Evolutionary conservation across 2,888 invertebrate genomes (phyloP), one percentile per base, ranked within the genome.

Genomic region (Macrostomum cliftonense): DNA sequence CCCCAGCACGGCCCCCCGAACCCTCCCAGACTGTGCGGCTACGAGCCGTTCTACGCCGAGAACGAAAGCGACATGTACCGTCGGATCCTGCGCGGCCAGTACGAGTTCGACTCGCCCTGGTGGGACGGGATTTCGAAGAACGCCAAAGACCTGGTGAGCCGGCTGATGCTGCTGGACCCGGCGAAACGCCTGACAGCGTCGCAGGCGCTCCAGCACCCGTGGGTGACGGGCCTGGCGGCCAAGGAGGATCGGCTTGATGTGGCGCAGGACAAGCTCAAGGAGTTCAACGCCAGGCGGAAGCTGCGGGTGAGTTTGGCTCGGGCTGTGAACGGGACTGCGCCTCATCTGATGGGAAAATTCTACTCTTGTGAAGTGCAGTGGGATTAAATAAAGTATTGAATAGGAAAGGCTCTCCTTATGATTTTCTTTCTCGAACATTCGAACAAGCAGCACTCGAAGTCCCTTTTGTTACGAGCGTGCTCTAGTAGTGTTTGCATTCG

Each of bases 1-100:
- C 28, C 9, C 5, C 4, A 7, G 28, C 9, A 4, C 4, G 28
- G 4, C 9, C 28, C 28, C 28, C 4, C 28, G 28, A 28, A 28
- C 28, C 28, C 5, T 7, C 28, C 28, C 28, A 28, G 28, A 9
- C 53, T 67, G 45, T 63, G 65, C 57, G 68, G 68, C 2, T 69
- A 67, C 57, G 69, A 69, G 50, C 69, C 69, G 36, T 69, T 69
- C 55, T 62, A 61, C 48, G 58, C 55, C 44, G 64, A 67, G n/a
- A 56, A 57, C 36, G 65, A 69, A 17, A 43, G 47, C 36, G 50
- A 53, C n/a, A 62, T 65, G 59, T 69, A 60, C 57, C 64, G 63
- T 49, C 63, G 59, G 45, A 67, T 69, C 28, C 49, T 69, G 37
- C 65, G 64, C 45, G 61, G 59, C 46, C 60, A 65, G 2, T 69